Evolutionary conservation across 2,797 vertebrate genomes (phyloP).

Genomic region (Gallinago solitaria): DNA sequence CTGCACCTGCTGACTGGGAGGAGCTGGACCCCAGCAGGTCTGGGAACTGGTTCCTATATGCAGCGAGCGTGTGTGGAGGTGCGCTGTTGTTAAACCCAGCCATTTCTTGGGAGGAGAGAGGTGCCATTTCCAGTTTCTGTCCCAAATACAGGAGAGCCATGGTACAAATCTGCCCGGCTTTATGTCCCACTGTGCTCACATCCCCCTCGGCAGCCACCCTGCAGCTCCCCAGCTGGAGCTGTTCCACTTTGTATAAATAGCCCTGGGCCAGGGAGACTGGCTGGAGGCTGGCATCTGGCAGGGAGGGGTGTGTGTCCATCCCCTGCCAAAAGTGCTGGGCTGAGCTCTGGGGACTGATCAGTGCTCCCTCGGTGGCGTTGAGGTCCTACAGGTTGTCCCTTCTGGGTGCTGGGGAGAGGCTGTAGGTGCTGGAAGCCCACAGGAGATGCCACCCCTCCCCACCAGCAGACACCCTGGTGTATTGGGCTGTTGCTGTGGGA

Average conservation of each 20-base stretch:
- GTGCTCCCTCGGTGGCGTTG: background rate
- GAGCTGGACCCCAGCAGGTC: background rate
- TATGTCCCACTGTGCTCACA: rapidly evolving
- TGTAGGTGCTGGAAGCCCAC: background rate
- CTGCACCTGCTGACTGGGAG: rapidly evolving
- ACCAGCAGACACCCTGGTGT: background rate
- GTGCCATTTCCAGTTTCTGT: background rate
- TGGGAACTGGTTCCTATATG: background rate
- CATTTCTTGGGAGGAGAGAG: background rate
- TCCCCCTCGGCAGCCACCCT: background rate
- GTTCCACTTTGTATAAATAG: slow-evolving; percentile 52
- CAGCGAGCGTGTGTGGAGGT: background rate
- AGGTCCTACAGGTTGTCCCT: background rate
- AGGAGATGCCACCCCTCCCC: background rate
- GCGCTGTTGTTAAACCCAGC: background rate
- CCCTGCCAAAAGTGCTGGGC: background rate
- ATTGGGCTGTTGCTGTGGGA: background rate
- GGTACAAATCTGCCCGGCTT: background rate
- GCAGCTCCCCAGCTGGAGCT: slow-evolving; percentile 2
- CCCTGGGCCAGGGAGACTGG: background rate
- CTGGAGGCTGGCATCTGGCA: background rate
- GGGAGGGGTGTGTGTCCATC: background rate
- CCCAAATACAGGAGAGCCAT: background rate
- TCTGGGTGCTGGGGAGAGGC: background rate
- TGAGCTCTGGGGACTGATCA: background rate